Evolutionary conservation across 2,797 vertebrate species (phyloP).

Genomic region (Pangasius krempfi): DNA sequence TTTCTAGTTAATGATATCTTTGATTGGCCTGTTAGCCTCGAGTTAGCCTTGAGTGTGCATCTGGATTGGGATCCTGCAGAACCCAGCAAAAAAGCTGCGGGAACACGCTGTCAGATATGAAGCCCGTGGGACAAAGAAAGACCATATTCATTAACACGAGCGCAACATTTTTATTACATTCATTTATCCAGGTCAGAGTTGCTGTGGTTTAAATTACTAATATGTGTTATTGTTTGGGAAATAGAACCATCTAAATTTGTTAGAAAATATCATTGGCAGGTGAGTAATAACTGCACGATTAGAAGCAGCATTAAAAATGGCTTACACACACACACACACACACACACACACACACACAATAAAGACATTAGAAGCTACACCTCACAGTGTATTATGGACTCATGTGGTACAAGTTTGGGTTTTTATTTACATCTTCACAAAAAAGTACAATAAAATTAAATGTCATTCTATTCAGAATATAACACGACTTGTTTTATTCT

Average conservation of each 20-base stretch:
- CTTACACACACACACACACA: background rate
- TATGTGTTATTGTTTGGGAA: background rate
- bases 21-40: background rate
- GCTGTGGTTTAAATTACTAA: background rate
- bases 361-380: background rate
- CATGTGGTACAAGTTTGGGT: background rate
- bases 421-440: conserved; percentile 6
- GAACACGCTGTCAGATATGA: background rate
- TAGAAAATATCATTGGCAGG: too few relatives aligned
- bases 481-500: background rate
- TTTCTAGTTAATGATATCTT: background rate
- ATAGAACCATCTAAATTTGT: background rate
- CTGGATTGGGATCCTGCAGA: background rate
- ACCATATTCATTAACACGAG: background rate
- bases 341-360: background rate
- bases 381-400: background rate
- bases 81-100: background rate
- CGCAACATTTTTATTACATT: background rate
- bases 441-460: background rate
- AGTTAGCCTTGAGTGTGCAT: background rate
- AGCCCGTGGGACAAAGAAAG: background rate
- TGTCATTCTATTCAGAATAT: background rate
- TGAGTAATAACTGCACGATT: background rate
- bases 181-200: background rate
- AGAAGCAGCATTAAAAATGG: background rate